Evolutionary conservation across 1,140 invertebrate species (phyloP).

Genomic region (Eumeta japonica): DNA sequence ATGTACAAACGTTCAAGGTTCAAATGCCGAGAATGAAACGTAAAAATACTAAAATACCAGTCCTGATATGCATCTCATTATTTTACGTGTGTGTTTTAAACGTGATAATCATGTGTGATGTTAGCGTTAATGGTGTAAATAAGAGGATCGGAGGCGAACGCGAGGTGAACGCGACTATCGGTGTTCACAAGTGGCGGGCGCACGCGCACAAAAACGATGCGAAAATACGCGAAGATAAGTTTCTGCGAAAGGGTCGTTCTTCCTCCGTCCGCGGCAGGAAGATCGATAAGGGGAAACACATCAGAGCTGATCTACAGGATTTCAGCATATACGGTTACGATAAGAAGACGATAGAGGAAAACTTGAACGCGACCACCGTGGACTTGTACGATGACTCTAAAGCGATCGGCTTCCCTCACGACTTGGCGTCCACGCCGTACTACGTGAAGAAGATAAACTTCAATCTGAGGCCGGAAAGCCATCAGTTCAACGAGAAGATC

Average conservation of each 20-base stretch:
- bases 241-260: constrained; percentile 17
- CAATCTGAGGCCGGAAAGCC: constrained; percentile 31
- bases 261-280: too few relatives aligned
- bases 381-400: constrained; percentile 57
- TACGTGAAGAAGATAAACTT: constrained; percentile 43
- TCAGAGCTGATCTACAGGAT: too few relatives aligned
- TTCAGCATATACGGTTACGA: too few relatives aligned
- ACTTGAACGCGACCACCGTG: too few relatives aligned
- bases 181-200: not conserved
- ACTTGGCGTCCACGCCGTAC: constrained; percentile 32
- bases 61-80: constrained; percentile 27
- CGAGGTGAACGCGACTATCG: not conserved
- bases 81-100: constrained; percentile 40
- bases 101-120: constrained; percentile 52
- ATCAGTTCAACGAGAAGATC: constrained; percentile 38
- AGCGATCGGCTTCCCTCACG: constrained; percentile 44
- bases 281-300: too few relatives aligned
- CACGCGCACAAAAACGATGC: constrained; percentile 13
- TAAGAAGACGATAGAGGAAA: too few relatives aligned
- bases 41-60: constrained; percentile 15
- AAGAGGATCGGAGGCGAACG: too few relatives aligned
- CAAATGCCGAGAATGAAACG: constrained; percentile 18
- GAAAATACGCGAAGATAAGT: constrained; percentile 14
- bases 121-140: constrained; percentile 41
- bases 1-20: constrained; percentile 45